These are phyloP conservation scores for Ptychodera flava DNA, from an alignment of 35 echinoderm and acorn worm genomes.

Conservation along the genomic window DNA sequence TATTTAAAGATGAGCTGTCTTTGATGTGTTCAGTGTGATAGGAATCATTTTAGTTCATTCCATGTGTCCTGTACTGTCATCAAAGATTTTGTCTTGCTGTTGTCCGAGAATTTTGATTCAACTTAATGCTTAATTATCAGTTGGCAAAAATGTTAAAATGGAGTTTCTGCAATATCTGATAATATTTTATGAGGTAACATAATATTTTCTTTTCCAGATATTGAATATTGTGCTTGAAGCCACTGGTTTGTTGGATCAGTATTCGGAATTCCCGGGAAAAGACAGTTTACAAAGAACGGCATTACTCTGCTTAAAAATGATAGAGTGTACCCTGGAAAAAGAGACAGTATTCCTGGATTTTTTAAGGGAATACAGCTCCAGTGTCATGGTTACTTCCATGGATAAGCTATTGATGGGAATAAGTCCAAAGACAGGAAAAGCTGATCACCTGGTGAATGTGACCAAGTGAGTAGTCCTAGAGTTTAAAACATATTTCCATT, in stretches of 20 bases:
- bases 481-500: no score
- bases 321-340: constrained; percentile 76
- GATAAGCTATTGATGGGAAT: constrained; percentile 87
- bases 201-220: constrained; percentile 66
- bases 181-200: no score
- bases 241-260: constrained; percentile 38
- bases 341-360: constrained; percentile 77
- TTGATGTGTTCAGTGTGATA: no score
- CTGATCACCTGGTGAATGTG: constrained; percentile 85
- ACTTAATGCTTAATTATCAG: no score
- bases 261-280: constrained; percentile 62
- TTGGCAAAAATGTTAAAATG: no score
- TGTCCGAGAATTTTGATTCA: no score
- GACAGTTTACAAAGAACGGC: constrained; percentile 52
- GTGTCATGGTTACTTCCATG: constrained; percentile 73
- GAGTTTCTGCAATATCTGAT: no score
- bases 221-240: constrained; percentile 70
- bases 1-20: no score
- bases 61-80: no score
- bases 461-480: constrained; percentile 89
- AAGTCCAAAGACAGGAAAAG: constrained; percentile 63
- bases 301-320: constrained; percentile 68
- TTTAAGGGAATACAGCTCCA: constrained; percentile 62
- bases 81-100: no score
- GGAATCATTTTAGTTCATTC: no score